Evolutionary conservation across 2,888 invertebrate genomes (phyloP), one percentile per base, ranked within the genome.

Genomic region (Pterostichus madidus): DNA sequence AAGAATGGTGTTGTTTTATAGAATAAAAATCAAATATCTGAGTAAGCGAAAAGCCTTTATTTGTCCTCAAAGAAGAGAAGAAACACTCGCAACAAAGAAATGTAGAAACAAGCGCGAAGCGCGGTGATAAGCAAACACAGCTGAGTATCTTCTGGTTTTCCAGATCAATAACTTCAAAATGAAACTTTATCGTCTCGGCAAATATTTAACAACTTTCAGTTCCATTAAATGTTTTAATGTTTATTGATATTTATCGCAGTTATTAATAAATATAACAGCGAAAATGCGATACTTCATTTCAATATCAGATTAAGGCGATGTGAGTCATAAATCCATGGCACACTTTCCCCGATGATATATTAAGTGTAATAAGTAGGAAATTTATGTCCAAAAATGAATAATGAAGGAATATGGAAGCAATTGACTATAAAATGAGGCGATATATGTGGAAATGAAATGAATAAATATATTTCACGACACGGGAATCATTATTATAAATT

Each of bases 101-200:
- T 32, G 75, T 11, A 75, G 53, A 75, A 75, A 75, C 75, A 75
- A 75, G 24, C 24, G 24, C 24, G 24, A 24, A 24, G 49, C 52
- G 75, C 49, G 53, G 75, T 17, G 53, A 49, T 75, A 75, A 75
- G 75, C 32, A 75, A 75, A 75, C 75, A 75, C 75, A 75, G 75
- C 75, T 75, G 75, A 75, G 52, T 75, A 75, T 75, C 75, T 75
- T 75, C 75, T 75, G 53, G 75, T 75, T 75, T 53, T 53, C 75
- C 32, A 75, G 53, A 75, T 75, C 75, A 75, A 75, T 75, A 75
- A 75, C 75, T 49, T 52, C 75, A 52, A 75, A 75, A 75, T 75
- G 75, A 75, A 75, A 75, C 75, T n/a, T 75, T 75, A 75, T 75
- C 53, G 15, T 75, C 24, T 5, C 0, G 13, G 32, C 52, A 75